Conservation (phyloP, 2,797 vertebrate genomes). For the Tachyglossus aculeatus region DNA sequence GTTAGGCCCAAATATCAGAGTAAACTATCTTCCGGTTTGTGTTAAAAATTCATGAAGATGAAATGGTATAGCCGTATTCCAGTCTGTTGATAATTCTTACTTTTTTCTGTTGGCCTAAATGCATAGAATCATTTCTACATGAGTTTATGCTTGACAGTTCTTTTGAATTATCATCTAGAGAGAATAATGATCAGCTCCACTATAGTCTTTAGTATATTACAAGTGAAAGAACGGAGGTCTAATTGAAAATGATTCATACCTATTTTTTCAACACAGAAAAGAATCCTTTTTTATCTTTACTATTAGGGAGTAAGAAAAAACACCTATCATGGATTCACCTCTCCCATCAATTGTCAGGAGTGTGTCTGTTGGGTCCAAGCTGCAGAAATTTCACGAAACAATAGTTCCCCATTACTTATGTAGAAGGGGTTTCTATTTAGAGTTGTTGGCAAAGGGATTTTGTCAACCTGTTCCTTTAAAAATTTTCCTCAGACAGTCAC, state of each 20-base stretch:
- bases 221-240: slow-evolving; percentile 1
- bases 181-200: not conserved
- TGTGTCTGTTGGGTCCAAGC: not conserved
- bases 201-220: not conserved
- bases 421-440: not conserved
- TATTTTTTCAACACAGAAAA: slow-evolving; percentile 8
- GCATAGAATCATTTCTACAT: not conserved
- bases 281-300: not conserved
- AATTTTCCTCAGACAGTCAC: not conserved
- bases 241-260: not conserved
- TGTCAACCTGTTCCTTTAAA: not conserved
- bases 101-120: not conserved
- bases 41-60: not conserved
- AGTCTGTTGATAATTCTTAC: not conserved
- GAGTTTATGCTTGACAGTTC: not conserved
- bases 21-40: not conserved
- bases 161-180: slow-evolving; percentile 6
- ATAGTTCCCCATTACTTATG: not conserved
- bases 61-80: not conserved
- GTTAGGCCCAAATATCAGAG: not conserved
- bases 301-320: no score
- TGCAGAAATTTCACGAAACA: not conserved
- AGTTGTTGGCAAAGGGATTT: not conserved
- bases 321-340: not conserved
- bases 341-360: not conserved